Base-by-base conservation (phyloP, 2,888 invertebrate species). In the Aquatica leii region DNA sequence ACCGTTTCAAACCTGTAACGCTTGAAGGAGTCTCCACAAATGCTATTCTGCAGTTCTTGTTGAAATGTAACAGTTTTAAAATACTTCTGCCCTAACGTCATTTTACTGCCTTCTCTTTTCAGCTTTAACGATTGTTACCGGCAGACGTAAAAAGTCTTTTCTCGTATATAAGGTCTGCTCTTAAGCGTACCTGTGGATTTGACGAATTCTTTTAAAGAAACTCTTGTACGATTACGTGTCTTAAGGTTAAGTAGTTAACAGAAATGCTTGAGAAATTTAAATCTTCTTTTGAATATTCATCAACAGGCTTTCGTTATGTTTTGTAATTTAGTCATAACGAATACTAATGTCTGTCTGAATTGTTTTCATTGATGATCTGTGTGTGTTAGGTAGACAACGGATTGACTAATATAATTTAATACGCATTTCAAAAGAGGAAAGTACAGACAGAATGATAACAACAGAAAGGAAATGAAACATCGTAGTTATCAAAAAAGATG, bases 1-100 rank as follows among this genome's bases (percentile, higher is more conserved):
- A 69, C 69, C 69, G 69, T 62, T 65, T 65, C 61, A 62, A 66
- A 66, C 67, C 64, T 64, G 67, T 59, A 67, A 67, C 66, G 67
- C 66, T 66, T 60, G 62, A 52, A 67, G 69, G 67, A 66, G 64
- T 67, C 60, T 63, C 67, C 56, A 50, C 55, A 43, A 61, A 65
- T 43, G 37, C 53, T 31, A 46, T 40, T 58, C 46, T 52, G 52
- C 49, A 48, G 52, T 50, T 64, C 53, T 41, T 37, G 53, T 50
- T 59, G 59, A 54, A 50, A 37, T 49, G 48, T 40, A 37, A 53
- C 48, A 18, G 54, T 6, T 20, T 54, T 52, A 49, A 40, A n/a
- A n/a, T n/a, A n/a, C n/a, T 54, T 31, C 11, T 58, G 6, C 55
- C 49, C 40, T 50, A n/a, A 63, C 59, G 63, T 59, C 59, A 20